Evolutionary conservation across 1,140 invertebrate genomes (phyloP), one percentile per base, ranked within the genome.

Genomic region (Portunus trituberculatus): DNA sequence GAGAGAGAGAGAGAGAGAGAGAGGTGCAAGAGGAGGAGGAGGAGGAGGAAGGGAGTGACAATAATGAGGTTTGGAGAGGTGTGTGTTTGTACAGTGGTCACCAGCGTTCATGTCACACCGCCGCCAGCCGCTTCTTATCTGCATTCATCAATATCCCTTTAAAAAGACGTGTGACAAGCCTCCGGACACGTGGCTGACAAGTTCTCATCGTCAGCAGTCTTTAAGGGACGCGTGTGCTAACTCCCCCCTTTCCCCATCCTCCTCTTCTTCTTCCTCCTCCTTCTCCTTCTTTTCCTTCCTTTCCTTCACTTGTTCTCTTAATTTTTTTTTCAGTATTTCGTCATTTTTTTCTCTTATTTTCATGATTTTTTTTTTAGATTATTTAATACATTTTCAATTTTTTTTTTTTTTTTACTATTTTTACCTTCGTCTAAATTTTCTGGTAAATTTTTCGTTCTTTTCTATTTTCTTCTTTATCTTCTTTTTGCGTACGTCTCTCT

Each of bases 61-160:
- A 59, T 59, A 76, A 76, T 76, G 67, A 76, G 67, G 20, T 25
- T 76, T 12, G 20, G 67, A 76, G n/a, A 20, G 12, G 67, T 76
- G 16, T 76, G 20, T 76, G 67, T n/a, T 12, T 76, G 67, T n/a
- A 7, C 52, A 59, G 20, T 39, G 39, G 39, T 39, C 39, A 6
- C 39, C 39, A 39, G 39, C 16, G 52, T 59, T 59, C 52, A 59
- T 14, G 52, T 59, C 52, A 59, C 52, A 59, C 52, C 52, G 52
- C 16, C 52, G 16, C 52, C 52, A 59, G 52, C 16, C 52, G 52
- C 16, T 2, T 59, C 89, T 91, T 91, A 91, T 91, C 89, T 59
- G 46, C 89, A 91, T 91, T 91, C 46, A 91, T 91, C 89, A 91
- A 91, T 91, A 52, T 45, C 52, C 52, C 16, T 59, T 91, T 52